Evolutionary conservation across 1,140 invertebrate species (phyloP).

Genomic region (Eupristina koningsbergeri): DNA sequence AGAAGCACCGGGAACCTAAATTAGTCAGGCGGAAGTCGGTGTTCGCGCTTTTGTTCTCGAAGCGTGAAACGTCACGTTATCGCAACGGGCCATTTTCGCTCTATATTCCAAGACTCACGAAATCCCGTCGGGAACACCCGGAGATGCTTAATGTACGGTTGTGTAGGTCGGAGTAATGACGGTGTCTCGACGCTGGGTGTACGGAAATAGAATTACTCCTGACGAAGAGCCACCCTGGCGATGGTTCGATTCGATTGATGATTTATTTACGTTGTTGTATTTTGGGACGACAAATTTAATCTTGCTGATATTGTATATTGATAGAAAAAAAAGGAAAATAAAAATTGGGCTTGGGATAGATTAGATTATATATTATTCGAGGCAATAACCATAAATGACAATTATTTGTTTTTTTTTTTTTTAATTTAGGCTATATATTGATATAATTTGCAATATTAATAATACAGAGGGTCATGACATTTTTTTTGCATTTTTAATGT

Average conservation of each 20-base stretch:
- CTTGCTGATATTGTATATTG: background rate
- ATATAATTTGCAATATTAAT: too few relatives aligned
- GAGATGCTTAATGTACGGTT: background rate
- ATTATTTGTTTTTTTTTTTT: too few relatives aligned
- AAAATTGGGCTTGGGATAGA: too few relatives aligned
- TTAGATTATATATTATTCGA: too few relatives aligned
- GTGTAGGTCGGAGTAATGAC: background rate
- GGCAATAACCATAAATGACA: too few relatives aligned
- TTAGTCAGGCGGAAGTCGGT: conserved; percentile 43
- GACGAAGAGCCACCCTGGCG: too few relatives aligned
- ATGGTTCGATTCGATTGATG: background rate
- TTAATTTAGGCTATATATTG: too few relatives aligned
- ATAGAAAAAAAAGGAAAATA: too few relatives aligned
- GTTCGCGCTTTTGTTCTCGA: conserved; percentile 5
- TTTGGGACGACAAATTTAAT: background rate
- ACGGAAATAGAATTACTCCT: background rate
- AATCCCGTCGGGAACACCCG: too few relatives aligned
- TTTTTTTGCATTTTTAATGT: too few relatives aligned
- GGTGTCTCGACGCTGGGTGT: background rate
- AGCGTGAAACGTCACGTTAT: background rate
- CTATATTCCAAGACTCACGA: too few relatives aligned
- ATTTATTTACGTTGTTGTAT: background rate
- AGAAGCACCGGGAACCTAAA: background rate
- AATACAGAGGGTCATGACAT: too few relatives aligned
- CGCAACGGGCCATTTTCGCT: background rate